A percentile compares a stretch with the other conserved stretches of the same genome.
Evolutionary conservation across 2,113 vertebrate genomes (phyloP).

Genomic region (Azemiops feae): DNA sequence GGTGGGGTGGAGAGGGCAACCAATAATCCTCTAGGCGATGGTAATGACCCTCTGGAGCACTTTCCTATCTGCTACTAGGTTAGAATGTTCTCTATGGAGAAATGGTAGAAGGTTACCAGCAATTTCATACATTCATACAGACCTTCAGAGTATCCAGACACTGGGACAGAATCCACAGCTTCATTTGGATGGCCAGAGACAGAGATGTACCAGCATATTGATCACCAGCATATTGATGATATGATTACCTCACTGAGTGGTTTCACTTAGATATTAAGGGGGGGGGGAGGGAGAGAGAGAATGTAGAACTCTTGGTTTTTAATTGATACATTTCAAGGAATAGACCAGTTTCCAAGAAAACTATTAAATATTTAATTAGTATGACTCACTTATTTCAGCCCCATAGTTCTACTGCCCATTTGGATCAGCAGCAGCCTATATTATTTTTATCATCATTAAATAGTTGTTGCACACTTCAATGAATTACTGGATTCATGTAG

Average conservation of each 20-base stretch:
- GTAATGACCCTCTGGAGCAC: too few relatives aligned
- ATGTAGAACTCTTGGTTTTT: background rate
- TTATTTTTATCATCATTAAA: background rate
- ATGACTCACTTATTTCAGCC: background rate
- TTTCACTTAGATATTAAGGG: background rate
- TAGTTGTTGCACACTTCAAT: background rate
- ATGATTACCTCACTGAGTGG: background rate
- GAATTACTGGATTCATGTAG: background rate
- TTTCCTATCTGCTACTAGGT: too few relatives aligned
- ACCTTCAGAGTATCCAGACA: background rate
- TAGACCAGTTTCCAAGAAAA: background rate
- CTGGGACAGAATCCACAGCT: background rate
- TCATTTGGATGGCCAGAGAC: background rate
- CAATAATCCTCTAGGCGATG: too few relatives aligned
- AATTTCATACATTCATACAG: too few relatives aligned
- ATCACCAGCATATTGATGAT: background rate
- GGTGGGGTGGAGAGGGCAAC: too few relatives aligned
- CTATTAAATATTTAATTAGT: background rate
- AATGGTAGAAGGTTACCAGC: too few relatives aligned
- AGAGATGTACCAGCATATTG: background rate
- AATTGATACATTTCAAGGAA: background rate
- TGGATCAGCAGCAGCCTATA: background rate
- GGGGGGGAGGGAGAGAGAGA: background rate
- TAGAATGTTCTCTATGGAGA: too few relatives aligned
- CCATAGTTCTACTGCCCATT: background rate